Conservation (phyloP, 2,888 invertebrate species). For the Lacanobia wlatinum region DNA sequence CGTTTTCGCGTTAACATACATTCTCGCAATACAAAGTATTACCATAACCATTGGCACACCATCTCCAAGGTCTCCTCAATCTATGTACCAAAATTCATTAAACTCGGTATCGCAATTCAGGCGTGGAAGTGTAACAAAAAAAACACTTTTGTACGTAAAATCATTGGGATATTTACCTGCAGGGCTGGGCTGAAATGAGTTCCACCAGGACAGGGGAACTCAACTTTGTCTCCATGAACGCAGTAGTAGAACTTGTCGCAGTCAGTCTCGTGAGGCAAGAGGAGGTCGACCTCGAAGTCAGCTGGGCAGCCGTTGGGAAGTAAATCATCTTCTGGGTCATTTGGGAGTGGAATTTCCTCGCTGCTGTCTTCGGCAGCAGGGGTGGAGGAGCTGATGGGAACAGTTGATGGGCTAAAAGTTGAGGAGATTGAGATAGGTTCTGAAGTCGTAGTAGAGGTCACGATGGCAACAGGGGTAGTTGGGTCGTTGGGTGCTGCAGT, state of each 20-base stretch:
- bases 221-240: conserved; percentile 52
- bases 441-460: too few species aligned
- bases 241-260: conserved; percentile 63
- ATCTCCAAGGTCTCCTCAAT: too few species aligned
- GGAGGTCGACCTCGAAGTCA: conserved; percentile 58
- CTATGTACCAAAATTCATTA: too few species aligned
- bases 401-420: too few species aligned
- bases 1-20: too few species aligned
- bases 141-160: too few species aligned
- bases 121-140: too few species aligned
- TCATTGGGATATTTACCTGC: conserved; percentile 25
- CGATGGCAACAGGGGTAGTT: not conserved
- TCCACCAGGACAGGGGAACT: conserved; percentile 59
- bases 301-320: conserved; percentile 69
- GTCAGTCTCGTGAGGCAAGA: conserved; percentile 67
- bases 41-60: too few species aligned
- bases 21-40: too few species aligned
- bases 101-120: too few species aligned
- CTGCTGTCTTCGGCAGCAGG: not conserved
- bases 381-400: not conserved
- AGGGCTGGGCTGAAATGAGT: conserved; percentile 62
- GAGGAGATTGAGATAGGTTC: too few species aligned
- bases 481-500: not conserved
- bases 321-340: not conserved
- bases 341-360: not conserved